Evolutionary conservation across 2,888 invertebrate genomes (phyloP), one percentile per base, ranked within the genome.

Genomic region (Nemapogon koenigi): DNA sequence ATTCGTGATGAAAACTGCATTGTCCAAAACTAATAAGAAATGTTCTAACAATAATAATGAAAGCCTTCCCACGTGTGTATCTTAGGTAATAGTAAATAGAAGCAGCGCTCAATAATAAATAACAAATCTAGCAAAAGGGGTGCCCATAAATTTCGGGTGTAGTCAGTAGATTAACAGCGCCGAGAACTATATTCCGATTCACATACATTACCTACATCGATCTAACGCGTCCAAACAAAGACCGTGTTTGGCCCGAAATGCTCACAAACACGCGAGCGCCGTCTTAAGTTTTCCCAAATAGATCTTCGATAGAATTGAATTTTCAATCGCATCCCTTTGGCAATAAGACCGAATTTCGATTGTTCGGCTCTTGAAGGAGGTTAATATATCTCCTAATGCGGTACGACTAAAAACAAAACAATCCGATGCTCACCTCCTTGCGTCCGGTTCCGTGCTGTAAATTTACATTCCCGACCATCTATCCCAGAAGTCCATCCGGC

Each of bases 381-480:
- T 22, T 15, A 30, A 19, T 33, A 14, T 7, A 41, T 19, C 38
- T 38, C 38, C 37, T 69, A 71, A 70, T 63, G 63, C 68, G 60
- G 60, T 51, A 58, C 62, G 54, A 57, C 59, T 67, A 64, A 70
- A 72, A 73, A 73, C 75, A 75, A 76, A 73, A 72, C 73, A 75
- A 72, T 73, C 67, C 69, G 66, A 69, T 64, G 71, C 66, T 68
- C 71, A 70, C 73, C 69, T 71, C 69, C 66, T 59, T 54, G 63
- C 71, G 75, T 75, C 75, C 75, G 72, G 73, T 70, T 66, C 63
- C 64, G 64, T 66, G 67, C 66, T 69, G 61, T 75, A 76, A 75
- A 76, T 76, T 75, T 75, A 75, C 76, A 76, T 75, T 68, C 73
- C 64, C 71, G 62, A 63, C 71, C 71, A 73, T 78, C 71, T 67